Base-by-base conservation (phyloP, 2,888 invertebrate genomes). In the Eristalis tenax region DNA sequence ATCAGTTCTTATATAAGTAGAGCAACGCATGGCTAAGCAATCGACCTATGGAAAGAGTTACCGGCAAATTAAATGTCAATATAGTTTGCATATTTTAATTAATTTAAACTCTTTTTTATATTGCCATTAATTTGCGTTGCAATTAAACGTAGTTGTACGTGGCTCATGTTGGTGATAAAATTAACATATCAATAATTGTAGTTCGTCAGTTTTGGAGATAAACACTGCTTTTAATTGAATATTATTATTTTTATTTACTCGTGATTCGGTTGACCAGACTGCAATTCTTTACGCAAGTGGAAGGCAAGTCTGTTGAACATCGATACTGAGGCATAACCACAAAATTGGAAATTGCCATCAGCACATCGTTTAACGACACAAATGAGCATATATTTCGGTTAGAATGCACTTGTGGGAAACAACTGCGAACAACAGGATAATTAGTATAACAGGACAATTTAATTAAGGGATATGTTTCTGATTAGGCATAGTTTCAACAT, bases 391-490 rank as follows among this genome's bases (percentile, higher is more conserved):
- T 23, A 22, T 22, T 38, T 69, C 22, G 22, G 22, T 32, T 35
- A 69, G 23, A 22, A 50, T 8, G 18, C 23, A 26, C 32, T 18
- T n/a, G 26, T 8, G 43, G 32, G 15, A 50, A 77, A 50, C 59
- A 66, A 56, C 22, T 28, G 23, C 13, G 69, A 66, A 65, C 43
- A 50, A 77, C 65, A 59, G 59, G 66, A 80, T 61, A 66, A 73
- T 80, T 80, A 80, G 66, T 56, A 65, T 32, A 71, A 79, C 28
- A 73, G 50, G 26, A 43, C 59, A 80, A 68, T 73, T 80, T 73
- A 80, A 80, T 80, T 50, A 18, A 18, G 50, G 4, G 18, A 5
- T 50, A 2, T 50, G n/a, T 18, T n/a, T 18, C 18, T 66, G 43
- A 79, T 79, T 66, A 79, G 32, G 35, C 56, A 50, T 10, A 8